Percentiles rank a stretch among this genome's conserved stretches.
Conservation (phyloP, 2,888 invertebrate genomes). For the Girardia tigrina region DNA sequence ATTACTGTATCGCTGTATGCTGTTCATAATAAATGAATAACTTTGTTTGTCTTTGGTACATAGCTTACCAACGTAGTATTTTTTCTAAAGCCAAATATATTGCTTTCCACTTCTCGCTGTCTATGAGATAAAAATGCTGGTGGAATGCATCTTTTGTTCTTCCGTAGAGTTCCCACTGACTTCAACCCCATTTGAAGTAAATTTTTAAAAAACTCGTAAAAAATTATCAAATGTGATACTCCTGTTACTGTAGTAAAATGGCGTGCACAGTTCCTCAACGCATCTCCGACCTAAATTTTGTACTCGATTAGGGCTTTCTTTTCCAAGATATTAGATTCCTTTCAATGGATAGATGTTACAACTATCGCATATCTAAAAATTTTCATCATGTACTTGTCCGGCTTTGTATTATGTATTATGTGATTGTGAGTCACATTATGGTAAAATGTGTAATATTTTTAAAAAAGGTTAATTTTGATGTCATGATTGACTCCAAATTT, state of each 20-base stretch:
- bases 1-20: constrained; percentile 24
- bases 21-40: constrained; percentile 18
- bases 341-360: not conserved
- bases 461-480: too few species aligned
- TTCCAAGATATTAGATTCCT: not conserved
- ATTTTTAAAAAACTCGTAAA: constrained; percentile 4
- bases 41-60: not conserved
- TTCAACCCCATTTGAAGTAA: constrained; percentile 4
- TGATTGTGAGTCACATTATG: too few species aligned
- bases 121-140: not conserved
- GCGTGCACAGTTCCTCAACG: not conserved
- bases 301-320: not conserved
- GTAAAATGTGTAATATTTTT: too few species aligned
- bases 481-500: too few species aligned
- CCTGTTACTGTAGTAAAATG: not conserved
- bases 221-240: not conserved
- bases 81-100: constrained; percentile 9
- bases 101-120: constrained; percentile 17
- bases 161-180: not conserved
- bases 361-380: too few species aligned
- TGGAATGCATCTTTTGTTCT: not conserved
- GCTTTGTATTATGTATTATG: too few species aligned
- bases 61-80: constrained; percentile 3
- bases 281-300: not conserved
- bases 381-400: too few species aligned